Evolutionary conservation across 2,797 vertebrate genomes (phyloP).

Genomic region (Anomalospiza imberbis): DNA sequence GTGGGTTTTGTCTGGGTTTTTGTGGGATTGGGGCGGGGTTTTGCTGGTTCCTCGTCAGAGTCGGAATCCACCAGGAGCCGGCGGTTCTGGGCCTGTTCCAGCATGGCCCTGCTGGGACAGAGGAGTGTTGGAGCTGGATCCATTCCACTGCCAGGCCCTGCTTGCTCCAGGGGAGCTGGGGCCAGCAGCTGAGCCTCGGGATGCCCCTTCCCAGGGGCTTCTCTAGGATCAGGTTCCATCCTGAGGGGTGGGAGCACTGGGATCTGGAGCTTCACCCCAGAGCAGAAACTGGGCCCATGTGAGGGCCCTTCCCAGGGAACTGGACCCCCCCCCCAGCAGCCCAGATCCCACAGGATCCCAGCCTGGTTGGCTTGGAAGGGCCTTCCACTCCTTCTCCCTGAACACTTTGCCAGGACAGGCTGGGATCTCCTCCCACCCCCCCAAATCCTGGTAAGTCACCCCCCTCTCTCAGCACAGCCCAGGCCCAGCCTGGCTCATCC

Average conservation of each 20-base stretch:
- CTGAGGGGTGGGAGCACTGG: fast-evolving
- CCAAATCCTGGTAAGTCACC: background rate
- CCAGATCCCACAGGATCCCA: background rate
- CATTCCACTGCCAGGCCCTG: background rate
- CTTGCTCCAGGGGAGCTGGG: background rate
- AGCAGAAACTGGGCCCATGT: fast-evolving
- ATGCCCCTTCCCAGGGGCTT: background rate
- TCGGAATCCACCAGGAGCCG: slow-evolving; percentile 84
- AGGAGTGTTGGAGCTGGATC: background rate
- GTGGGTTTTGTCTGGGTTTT: slow-evolving; percentile 39
- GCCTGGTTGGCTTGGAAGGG: background rate
- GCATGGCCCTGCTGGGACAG: slow-evolving; percentile 70
- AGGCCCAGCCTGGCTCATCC: background rate
- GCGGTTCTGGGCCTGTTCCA: slow-evolving; percentile 82
- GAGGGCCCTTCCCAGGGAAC: background rate
- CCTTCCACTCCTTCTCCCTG: too few relatives aligned
- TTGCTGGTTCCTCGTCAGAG: slow-evolving; percentile 76
- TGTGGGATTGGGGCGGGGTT: fast-evolving
- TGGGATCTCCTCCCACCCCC: background rate
- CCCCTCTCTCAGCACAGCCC: background rate
- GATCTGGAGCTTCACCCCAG: background rate
- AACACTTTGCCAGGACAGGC: fast-evolving
- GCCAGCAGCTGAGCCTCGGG: background rate
- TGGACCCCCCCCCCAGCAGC: background rate
- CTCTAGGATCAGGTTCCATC: background rate